These are phyloP conservation scores for Ophion ventricosus DNA, from an alignment of 2,888 invertebrate species.

Conservation along the genomic window DNA sequence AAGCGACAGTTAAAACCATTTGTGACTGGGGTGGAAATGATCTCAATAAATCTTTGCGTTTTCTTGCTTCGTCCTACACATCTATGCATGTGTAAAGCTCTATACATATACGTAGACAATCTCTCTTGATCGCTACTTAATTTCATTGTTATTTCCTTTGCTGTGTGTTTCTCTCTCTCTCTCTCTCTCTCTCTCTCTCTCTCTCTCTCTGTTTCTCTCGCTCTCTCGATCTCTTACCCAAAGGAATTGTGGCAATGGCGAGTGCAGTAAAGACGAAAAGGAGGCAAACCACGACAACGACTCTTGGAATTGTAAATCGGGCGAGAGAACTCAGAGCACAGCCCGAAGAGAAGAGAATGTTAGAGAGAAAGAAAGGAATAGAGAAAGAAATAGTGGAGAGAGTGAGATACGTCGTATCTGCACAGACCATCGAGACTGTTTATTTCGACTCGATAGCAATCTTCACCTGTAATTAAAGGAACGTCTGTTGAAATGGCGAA, in stretches of 20 bases:
- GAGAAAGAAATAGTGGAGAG: constrained; percentile 7
- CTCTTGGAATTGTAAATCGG: constrained; percentile 46
- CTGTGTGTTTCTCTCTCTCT: constrained; percentile 28
- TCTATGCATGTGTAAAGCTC: not conserved
- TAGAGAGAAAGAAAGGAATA: constrained; percentile 1
- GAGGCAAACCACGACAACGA: constrained; percentile 40
- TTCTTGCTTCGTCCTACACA: constrained; percentile 33
- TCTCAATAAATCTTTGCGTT: constrained; percentile 43
- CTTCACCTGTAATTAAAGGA: constrained; percentile 67
- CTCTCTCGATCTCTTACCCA: constrained; percentile 4
- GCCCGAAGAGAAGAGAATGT: constrained; percentile 11
- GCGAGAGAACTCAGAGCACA: constrained; percentile 11
- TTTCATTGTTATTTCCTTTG: constrained; percentile 65
- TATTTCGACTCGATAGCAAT: constrained; percentile 64
- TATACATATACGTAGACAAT: constrained; percentile 6
- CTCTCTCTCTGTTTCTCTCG: not conserved
- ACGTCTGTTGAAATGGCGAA: constrained; percentile 42
- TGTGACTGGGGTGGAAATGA: constrained; percentile 50
- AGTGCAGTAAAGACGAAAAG: constrained; percentile 30
- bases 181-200: not conserved
- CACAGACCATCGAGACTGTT: constrained; percentile 61
- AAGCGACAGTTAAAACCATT: constrained; percentile 49
- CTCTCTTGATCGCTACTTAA: constrained; percentile 60
- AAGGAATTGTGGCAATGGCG: constrained; percentile 33
- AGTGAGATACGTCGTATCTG: constrained; percentile 50